Evolutionary conservation across 2,888 invertebrate species (phyloP), one percentile per base, ranked within the genome.

Genomic region (Papilio elwesi): DNA sequence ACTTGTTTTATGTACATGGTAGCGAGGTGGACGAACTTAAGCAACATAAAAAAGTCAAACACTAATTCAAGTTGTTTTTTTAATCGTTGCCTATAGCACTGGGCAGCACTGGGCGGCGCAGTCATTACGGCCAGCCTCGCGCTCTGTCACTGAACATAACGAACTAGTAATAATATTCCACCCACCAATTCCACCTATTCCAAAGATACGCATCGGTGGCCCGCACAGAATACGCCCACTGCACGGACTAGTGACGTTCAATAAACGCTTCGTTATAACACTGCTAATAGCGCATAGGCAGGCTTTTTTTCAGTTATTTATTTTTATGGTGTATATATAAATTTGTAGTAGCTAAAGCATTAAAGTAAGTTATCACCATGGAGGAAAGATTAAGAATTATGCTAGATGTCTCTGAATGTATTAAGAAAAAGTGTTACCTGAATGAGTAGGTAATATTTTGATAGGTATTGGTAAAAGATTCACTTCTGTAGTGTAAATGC

Each of bases 201-300:
- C 82, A 81, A 82, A 91, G 92, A 93, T 92, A 93, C 88, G 88
- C 90, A 92, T 93, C 92, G 88, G 89, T 90, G 89, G 88, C 85
- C 81, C 82, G 78, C 74, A 76, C 79, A 73, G 78, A 71, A 78
- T 69, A 87, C 92, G 92, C 92, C 91, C 88, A 84, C 85, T 75
- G 74, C 70, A 9, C 80, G 57, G 62, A 59, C 53, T 70, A 73
- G 73, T 73, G 73, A 13, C 48, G 73, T 69, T 16, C 26, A 26
- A 26, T 49, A 59, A 68, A 74, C 16, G n/a, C 7, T 6, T 10
- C 59, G 26, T 72, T 69, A 73, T 69, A 65, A 26, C 64, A 51
- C 26, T 64, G 68, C 64, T 73, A 68, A 66, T 53, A 66, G 15
- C 11, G 38, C 26, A n/a, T 51, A 63, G 47, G 11, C 47, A 43